Evolutionary conservation across 2,888 invertebrate species (phyloP).

Genomic region (Melinaea marsaeus): DNA sequence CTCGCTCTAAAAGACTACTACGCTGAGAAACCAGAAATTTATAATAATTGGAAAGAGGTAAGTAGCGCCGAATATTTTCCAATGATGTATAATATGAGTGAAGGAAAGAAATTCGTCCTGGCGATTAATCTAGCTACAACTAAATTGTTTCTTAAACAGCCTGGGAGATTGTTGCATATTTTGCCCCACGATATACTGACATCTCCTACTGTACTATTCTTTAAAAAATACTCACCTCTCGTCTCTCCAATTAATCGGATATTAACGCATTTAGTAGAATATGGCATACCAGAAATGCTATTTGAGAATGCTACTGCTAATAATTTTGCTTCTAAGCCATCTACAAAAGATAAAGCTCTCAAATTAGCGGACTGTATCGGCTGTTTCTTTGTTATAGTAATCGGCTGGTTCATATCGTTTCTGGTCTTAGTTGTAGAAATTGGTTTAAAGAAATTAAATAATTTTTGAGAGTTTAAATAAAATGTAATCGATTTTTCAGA

Average conservation of each 20-base stretch:
- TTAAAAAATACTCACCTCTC: conserved; percentile 60
- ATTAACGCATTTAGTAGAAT: conserved; percentile 47
- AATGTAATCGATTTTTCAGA: background rate
- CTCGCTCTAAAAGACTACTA: conserved; percentile 55
- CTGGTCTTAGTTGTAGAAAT: conserved; percentile 49
- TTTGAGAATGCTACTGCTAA: conserved; percentile 41
- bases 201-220: conserved; percentile 54
- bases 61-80: conserved; percentile 42
- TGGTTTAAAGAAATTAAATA: conserved; percentile 34
- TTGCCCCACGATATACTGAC: conserved; percentile 45
- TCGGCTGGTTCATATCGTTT: conserved; percentile 52
- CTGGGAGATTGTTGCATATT: conserved; percentile 43
- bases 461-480: background rate
- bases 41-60: conserved; percentile 49
- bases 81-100: conserved; percentile 42
- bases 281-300: conserved; percentile 51
- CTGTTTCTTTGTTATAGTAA: conserved; percentile 51
- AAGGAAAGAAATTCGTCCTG: conserved; percentile 52
- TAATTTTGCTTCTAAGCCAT: conserved; percentile 9
- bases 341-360: conserved; percentile 40
- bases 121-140: conserved; percentile 52
- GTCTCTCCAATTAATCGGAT: conserved; percentile 42
- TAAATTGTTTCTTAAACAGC: conserved; percentile 38
- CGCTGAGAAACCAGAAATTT: conserved; percentile 47
- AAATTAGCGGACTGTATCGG: conserved; percentile 53